A percentile compares a stretch with the other conserved stretches of the same genome.
These are phyloP conservation scores for Otolemur crassicaudatus DNA, from an alignment of 2,797 vertebrate genomes.

Conservation along the genomic window DNA sequence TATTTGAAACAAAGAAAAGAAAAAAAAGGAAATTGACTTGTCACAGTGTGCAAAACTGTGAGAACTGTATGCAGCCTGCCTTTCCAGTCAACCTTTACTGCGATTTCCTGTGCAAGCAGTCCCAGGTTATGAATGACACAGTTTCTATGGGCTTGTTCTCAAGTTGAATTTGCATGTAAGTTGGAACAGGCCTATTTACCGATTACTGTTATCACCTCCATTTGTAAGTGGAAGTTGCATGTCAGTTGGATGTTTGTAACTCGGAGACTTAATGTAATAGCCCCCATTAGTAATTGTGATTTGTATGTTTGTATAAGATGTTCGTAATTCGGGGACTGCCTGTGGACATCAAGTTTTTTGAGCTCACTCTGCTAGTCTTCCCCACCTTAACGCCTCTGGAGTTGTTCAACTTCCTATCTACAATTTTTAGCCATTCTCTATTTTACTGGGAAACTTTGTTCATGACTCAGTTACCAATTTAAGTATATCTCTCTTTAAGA, in stretches of 20 bases:
- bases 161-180: too few relatives aligned
- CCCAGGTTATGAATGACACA: too few relatives aligned
- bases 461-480: neutral
- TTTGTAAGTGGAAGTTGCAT: too few relatives aligned
- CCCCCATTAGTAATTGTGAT: too few relatives aligned
- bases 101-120: neutral
- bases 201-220: too few relatives aligned
- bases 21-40: neutral
- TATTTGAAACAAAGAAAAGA: neutral
- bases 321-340: too few relatives aligned
- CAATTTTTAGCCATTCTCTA: neutral
- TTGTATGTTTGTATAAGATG: too few relatives aligned
- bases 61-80: neutral
- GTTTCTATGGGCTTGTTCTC: too few relatives aligned
- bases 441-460: too few relatives aligned
- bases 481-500: neutral
- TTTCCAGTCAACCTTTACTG: neutral
- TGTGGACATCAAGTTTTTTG: neutral
- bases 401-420: neutral
- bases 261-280: too few relatives aligned
- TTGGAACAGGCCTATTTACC: too few relatives aligned
- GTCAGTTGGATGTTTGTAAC: too few relatives aligned
- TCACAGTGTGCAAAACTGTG: neutral
- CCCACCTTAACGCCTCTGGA: accelerated
- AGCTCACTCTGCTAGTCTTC: neutral